Evolutionary conservation across 2,113 vertebrate species (phyloP), one percentile per base, ranked within the genome.

Genomic region (Rostratula benghalensis): DNA sequence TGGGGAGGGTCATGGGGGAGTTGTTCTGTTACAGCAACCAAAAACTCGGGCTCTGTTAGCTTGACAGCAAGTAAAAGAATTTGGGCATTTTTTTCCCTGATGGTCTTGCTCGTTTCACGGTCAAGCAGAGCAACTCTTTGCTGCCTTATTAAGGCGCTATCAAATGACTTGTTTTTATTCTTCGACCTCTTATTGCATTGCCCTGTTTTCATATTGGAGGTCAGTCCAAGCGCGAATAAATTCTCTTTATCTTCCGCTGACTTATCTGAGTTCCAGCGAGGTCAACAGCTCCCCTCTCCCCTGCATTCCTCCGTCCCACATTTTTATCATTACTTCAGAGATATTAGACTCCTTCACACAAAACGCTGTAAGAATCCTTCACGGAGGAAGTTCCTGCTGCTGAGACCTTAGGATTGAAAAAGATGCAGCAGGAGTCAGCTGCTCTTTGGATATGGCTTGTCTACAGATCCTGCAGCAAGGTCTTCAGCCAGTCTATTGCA

Each of bases 281-380:
- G 92, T 85, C 76, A 87, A 86, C 77, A 91, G 54, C 50, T 64
- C 65, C 61, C 13, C 35, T 68, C 61, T 94, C 45, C 65, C 43
- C 50, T 90, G 80, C 91, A 94, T 94, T 91, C 92, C 92, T 95
- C 73, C 0, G 0, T 43, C 70, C 81, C 89, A 86, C 61, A 69
- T 94, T 96, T 89, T 82, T 83, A 37, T 87, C 78, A 46, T 95
- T 91, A 37, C 54, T 95, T 84, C 65, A 83, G 53, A 81, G 74
- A 57, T 75, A 92, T 33, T 57, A 15, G 24, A 82, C 65, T 91
- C 57, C 65, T 60, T 69, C 81, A 75, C 24, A 70, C 43, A 73
- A 79, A 71, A 68, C 16, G 22, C 23, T 37, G 7, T 9, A n/a
- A 56, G 56, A 33, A 75, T 60, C 30, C 43, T 75, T 68, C 74